A percentile compares a stretch with the other conserved stretches of the same genome.
Evolutionary conservation across 2,888 invertebrate species (phyloP).

Genomic region (Choristoneura rosaceana): DNA sequence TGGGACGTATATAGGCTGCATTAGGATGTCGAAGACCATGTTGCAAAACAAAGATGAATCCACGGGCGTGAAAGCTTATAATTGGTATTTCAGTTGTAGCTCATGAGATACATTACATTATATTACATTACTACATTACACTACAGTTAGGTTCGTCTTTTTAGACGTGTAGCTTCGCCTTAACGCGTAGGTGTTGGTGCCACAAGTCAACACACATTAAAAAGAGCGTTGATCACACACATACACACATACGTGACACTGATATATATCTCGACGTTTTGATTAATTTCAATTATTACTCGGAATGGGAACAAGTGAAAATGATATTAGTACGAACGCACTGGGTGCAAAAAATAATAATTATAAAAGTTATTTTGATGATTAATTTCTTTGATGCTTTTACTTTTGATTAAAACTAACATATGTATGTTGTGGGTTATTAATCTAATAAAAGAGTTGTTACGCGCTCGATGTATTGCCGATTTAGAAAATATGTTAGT

Average conservation of each 20-base stretch:
- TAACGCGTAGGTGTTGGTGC: constrained; percentile 29
- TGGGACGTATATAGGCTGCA: no score
- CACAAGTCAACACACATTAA: constrained; percentile 14
- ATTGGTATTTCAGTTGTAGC: no score
- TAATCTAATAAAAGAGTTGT: neutral
- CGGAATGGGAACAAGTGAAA: constrained; percentile 63
- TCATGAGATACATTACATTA: no score
- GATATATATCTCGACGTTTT: constrained; percentile 46
- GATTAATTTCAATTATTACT: constrained; percentile 64
- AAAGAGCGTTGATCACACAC: constrained; percentile 22
- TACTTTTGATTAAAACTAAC: constrained; percentile 31
- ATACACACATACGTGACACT: constrained; percentile 29
- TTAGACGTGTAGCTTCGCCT: constrained; percentile 12
- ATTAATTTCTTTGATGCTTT: constrained; percentile 23
- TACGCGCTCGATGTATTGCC: no score
- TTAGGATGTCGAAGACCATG: no score
- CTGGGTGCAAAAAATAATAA: constrained; percentile 34
- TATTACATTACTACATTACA: no score
- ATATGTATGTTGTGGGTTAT: neutral
- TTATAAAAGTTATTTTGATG: constrained; percentile 27
- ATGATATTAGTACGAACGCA: constrained; percentile 45
- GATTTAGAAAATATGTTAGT: no score
- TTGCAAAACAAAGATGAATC: no score
- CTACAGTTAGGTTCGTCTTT: neutral
- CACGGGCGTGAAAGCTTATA: no score